Conservation (phyloP, 2,888 invertebrate species). For the Microctonus brassicae region DNA sequence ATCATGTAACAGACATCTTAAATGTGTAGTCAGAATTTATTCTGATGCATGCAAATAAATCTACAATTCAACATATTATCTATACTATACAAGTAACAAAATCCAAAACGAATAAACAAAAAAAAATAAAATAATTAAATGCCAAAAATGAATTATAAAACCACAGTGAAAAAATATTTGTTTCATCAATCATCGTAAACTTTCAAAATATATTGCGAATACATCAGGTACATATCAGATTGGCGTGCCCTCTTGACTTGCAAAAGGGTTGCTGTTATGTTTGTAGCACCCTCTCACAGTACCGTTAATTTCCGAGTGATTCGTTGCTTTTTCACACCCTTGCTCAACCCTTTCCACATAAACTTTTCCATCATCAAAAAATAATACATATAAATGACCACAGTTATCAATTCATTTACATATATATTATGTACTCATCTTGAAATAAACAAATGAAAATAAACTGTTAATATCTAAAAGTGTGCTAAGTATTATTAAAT, state of each 20-base stretch:
- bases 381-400: background rate
- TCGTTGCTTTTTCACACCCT: constrained; percentile 27
- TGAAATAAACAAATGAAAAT: too few species aligned
- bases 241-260: constrained; percentile 63
- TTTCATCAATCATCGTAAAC: constrained; percentile 45
- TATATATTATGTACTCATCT: too few species aligned
- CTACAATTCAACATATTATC: constrained; percentile 25
- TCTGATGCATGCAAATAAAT: constrained; percentile 54
- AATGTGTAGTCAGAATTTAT: constrained; percentile 57
- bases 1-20: constrained; percentile 64
- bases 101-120: background rate
- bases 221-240: constrained; percentile 58
- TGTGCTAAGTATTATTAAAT: too few species aligned
- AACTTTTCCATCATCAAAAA: constrained; percentile 9
- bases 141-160: background rate
- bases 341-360: background rate
- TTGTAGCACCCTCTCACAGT: constrained; percentile 45
- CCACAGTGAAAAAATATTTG: background rate
- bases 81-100: background rate
- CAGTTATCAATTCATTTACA: too few species aligned
- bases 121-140: background rate
- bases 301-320: constrained; percentile 49
- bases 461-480: too few species aligned
- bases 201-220: constrained; percentile 17
- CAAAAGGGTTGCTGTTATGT: constrained; percentile 38